Conservation (phyloP, 35 echinoderm and acorn worm genomes). For the Stichopus chloronotus region DNA sequence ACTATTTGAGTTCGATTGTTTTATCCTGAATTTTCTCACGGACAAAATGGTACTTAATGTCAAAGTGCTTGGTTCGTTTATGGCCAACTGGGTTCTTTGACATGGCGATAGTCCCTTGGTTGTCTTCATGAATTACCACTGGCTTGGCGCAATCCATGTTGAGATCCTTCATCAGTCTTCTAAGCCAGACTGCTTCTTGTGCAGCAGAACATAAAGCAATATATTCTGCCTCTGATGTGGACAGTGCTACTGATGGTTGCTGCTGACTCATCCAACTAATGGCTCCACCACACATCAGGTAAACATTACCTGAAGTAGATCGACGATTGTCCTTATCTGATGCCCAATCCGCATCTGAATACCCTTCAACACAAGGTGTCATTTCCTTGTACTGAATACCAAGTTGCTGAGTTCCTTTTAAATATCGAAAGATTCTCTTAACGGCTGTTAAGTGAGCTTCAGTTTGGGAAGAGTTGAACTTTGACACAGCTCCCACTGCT, state of each 20-base stretch:
- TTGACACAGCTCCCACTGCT: not conserved
- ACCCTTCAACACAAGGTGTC: not conserved
- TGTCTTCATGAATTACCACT: constrained; percentile 10
- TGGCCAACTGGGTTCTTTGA: constrained; percentile 20
- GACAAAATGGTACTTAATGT: constrained; percentile 49
- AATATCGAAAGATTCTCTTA: constrained; percentile 3
- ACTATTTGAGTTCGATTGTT: constrained; percentile 16
- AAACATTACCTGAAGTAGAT: not conserved
- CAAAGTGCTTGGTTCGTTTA: constrained; percentile 37
- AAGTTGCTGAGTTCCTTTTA: not conserved
- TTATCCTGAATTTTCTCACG: not conserved
- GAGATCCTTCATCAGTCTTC: constrained; percentile 9
- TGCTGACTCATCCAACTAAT: constrained; percentile 14
- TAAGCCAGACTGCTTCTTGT: constrained; percentile 35
- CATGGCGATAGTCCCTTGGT: constrained; percentile 43
- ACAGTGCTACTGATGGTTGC: constrained; percentile 30
- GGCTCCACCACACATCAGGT: not conserved
- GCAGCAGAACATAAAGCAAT: constrained; percentile 27
- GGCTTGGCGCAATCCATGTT: not conserved
- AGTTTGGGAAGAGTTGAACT: not conserved
- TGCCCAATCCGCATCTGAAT: constrained; percentile 35
- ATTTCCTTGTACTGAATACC: not conserved
- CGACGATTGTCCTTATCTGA: not conserved
- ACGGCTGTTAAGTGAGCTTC: not conserved
- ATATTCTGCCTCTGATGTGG: constrained; percentile 36